Evolutionary conservation across 2,113 vertebrate genomes (phyloP), one percentile per base, ranked within the genome.

Genomic region (Sapajus apella): DNA sequence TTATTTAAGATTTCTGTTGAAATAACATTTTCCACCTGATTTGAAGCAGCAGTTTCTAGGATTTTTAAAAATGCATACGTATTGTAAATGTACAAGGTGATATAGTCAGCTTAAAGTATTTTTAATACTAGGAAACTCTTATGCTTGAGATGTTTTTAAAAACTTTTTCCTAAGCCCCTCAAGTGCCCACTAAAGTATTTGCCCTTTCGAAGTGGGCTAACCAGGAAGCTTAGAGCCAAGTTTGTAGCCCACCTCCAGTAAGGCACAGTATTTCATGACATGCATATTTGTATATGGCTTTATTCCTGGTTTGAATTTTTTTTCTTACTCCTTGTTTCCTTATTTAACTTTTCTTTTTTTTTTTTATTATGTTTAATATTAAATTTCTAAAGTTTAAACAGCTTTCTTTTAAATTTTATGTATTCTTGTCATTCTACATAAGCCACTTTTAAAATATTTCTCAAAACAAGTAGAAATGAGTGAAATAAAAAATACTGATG

Each of bases 1-100:
- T 97, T 45, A 95, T 95, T 97, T 90, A 87, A 95, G 95, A 97
- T 96, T 61, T 50, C 25, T 45, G 75, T 94, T 87, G 88, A 95
- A 90, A 77, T 95, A 87, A 72, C 93, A 89, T 95, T 94, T 89
- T 84, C 97, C 76, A 3, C 66, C 90, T 97, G 47, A 97, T 93
- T 93, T 94, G 94, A 98, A 98, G 90, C 25, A 96, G 6, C 2
- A 17, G 68, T 94, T 97, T 75, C 95, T 96, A 93, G 32, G 3
- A 80, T 87, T 93, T 58, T 30, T 3, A 37, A 40, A 82, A 66
- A 50, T 55, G 43, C 1, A 61, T 56, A 47, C 12, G 47, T 81
- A n/a, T 50, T 94, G 6, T 95, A 32, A 90, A 64, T 55, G 17
- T 37, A 25, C 56, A 77, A 40, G 68, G 32, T 47, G 27, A 96